Evolutionary conservation across 1,140 invertebrate species (phyloP).

Genomic region (Atta colombica): DNA sequence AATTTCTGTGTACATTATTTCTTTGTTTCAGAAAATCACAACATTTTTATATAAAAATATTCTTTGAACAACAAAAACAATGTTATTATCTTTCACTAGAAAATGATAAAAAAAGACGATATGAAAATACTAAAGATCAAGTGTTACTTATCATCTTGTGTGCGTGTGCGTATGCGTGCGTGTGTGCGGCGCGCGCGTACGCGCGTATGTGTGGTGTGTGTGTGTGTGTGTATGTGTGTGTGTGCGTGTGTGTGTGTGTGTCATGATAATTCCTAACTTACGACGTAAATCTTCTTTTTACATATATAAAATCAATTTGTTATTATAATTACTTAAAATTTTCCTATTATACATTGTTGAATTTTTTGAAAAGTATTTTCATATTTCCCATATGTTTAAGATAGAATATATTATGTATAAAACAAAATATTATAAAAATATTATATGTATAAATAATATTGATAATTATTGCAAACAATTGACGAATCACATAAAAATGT

Average conservation of each 20-base stretch:
- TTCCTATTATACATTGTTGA: not conserved
- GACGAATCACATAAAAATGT: not conserved
- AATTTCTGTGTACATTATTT: not conserved
- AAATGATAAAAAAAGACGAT: not conserved
- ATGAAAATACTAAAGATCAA: conserved; percentile 8
- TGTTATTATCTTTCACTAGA: not conserved
- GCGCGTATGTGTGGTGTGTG: no score
- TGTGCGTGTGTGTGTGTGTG: not conserved
- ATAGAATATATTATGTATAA: no score
- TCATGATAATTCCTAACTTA: not conserved
- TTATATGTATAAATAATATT: not conserved
- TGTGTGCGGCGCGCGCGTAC: no score
- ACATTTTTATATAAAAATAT: not conserved
- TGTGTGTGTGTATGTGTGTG: no score
- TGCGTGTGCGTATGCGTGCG: no score
- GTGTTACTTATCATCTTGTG: not conserved
- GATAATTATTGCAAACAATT: not conserved
- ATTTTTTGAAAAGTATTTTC: not conserved
- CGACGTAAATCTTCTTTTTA: not conserved
- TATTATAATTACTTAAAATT: not conserved
- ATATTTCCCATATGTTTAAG: not conserved
- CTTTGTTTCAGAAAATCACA: not conserved
- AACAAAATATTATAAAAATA: not conserved
- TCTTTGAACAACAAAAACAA: not conserved
- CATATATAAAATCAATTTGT: not conserved